Base-by-base conservation (phyloP, 1,140 invertebrate species). In the Laupala kohalensis region DNA sequence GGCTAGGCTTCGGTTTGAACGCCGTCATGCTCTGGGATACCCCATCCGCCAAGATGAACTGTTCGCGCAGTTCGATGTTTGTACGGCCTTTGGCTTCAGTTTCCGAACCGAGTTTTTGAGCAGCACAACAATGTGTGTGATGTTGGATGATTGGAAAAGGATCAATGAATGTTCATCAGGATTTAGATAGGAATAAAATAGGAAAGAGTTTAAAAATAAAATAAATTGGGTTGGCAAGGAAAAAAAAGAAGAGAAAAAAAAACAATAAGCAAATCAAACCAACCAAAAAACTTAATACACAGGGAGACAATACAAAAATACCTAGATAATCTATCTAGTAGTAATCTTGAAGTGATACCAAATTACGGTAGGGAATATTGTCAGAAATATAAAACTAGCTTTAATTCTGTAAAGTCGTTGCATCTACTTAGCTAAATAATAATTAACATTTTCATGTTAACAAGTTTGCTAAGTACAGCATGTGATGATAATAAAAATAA, bases 61-160 rank as follows among this genome's bases (percentile, higher is more conserved):
- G 94, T 84, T 99, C 96, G 77, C 96, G 88, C 79, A 99, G 90
- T 86, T 99, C 97, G 83, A 98, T 94, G 87, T 98, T 99, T 81
- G 97, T 99, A 84, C 96, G 91, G 87, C 97, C 97, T 86, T 98
- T 98, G 84, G 96, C 96, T 73, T 30, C 70, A 25, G 25, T 72
- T 63, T 53, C 37, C 37, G 37, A 53, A 53, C 37, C 37, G 37
- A 53, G 37, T 53, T 53, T 53, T 53, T 19, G 37, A 53, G 37
- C 37, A 53, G 37, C 37, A 53, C 37, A 53, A 53, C 37, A 53
- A 13, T 53, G 37, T 70, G 70, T 71, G 73, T 62, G 66, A 73
- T 53, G 64, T 53, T 53, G 37, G 37, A 13, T 13, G 37, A 19
- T 53, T 53, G 37, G 37, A 53, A 53, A 9, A 53, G 37, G 37